Conservation (phyloP, 2,797 vertebrate genomes). For the Decapterus maruadsi region DNA sequence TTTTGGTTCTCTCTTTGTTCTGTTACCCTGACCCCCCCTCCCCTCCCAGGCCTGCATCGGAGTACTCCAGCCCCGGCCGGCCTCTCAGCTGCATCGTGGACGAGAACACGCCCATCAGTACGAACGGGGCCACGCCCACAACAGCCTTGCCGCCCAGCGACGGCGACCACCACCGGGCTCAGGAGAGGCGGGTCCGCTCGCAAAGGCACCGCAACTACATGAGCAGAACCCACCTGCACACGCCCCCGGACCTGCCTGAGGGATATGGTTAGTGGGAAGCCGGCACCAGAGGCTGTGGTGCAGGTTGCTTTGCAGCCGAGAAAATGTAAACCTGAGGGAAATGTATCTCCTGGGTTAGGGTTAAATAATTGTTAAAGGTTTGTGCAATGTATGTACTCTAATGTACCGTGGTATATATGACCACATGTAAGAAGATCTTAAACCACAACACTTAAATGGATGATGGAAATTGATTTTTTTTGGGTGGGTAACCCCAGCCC, state of each 20-base stretch:
- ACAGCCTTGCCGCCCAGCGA: slow-evolving; percentile 86
- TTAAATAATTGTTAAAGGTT: not conserved
- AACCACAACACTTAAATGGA: not conserved
- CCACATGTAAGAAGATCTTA: not conserved
- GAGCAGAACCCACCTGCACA: slow-evolving; percentile 99
- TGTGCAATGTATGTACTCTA: not conserved
- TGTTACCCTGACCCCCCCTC: not conserved
- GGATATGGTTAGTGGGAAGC: slow-evolving; percentile 90
- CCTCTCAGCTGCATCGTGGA: slow-evolving; percentile 98
- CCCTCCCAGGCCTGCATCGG: slow-evolving; percentile 91
- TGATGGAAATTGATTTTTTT: not conserved
- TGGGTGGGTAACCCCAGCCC: not conserved
- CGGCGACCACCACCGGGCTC: slow-evolving; percentile 91
- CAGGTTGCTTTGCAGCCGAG: not conserved
- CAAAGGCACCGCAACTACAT: slow-evolving; percentile 99
- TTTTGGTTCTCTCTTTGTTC: not conserved
- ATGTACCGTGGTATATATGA: not conserved
- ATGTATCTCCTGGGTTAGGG: not conserved
- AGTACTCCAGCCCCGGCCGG: slow-evolving; percentile 96
- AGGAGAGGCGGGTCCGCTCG: slow-evolving; percentile 94
- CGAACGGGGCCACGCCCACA: slow-evolving; percentile 90
- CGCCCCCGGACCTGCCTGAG: slow-evolving; percentile 96
- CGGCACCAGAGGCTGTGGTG: too few relatives aligned
- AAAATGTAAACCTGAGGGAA: slow-evolving; percentile 1
- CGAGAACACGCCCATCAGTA: slow-evolving; percentile 94